Base-by-base conservation (phyloP, 2,888 invertebrate species). In the Crocallis elinguaria region DNA sequence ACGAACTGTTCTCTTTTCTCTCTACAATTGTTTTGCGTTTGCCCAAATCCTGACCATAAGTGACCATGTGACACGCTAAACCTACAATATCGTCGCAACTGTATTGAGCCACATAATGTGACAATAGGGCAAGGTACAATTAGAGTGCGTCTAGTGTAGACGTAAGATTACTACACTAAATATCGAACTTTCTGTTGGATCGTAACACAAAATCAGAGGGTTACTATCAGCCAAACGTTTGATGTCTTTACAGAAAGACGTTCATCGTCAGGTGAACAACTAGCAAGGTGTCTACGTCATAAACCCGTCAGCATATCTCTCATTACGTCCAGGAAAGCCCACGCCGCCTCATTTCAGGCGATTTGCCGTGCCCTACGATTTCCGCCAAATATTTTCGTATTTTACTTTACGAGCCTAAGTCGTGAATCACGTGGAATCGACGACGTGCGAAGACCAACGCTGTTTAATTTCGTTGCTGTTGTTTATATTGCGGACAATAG, bases 351-450 rank as follows among this genome's bases (percentile, higher is more conserved):
- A 49, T 19, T 38, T 51, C 32, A 42, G 37, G 33, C n/a, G 39
- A 21, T 35, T 51, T 39, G 35, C 29, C 27, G 30, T 36, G 35
- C 21, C n/a, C n/a, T n/a, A n/a, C n/a, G n/a, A n/a, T n/a, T n/a
- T n/a, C 41, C 43, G 37, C 25, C 59, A 53, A 39, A 56, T 58
- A 58, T 56, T 57, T 54, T 49, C 42, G 30, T 51, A 14, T 44
- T 36, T 44, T 44, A 16, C 41, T 54, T 49, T 54, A 59, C 59
- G 52, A 50, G 48, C 35, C 29, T 48, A 36, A 1, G 8, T 29
- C 46, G 45, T 58, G 64, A 62, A 49, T 62, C 62, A 65, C 42
- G 19, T 13, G 38, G 30, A 21, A 11, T 16, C 39, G 43, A 23
- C 27, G 35, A 44, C 33, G 37, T 35, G 14, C 38, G 46, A 48